phyloP scores from a whole-genome alignment of 2,797 vertebrate species.

The Crax fasciolata region DNA sequence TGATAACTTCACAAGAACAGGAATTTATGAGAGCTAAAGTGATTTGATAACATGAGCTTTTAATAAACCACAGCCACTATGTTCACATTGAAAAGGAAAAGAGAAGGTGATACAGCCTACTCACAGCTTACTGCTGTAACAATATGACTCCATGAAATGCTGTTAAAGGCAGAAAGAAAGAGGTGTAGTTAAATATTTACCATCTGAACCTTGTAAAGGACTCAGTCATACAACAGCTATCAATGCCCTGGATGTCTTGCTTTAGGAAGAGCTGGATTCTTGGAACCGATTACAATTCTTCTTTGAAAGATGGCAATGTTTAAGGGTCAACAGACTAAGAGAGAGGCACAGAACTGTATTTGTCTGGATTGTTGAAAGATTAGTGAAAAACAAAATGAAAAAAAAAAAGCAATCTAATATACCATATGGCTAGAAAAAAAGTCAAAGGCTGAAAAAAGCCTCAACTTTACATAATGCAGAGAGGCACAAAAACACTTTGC shows the following conservation, averaged over 20 bases:
- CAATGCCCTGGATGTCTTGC: not conserved
- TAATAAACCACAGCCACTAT: not conserved
- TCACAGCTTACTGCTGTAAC: not conserved
- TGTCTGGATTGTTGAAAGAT: slow-evolving; percentile 9
- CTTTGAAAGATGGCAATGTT: not conserved
- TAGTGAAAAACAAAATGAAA: not conserved
- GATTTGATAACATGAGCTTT: not conserved
- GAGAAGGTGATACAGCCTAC: not conserved
- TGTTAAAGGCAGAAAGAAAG: not conserved
- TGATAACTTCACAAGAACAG: not conserved
- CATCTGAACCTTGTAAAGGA: slow-evolving; percentile 2
- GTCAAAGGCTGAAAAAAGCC: not conserved
- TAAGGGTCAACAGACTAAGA: slow-evolving; percentile 22
- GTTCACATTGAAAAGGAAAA: not conserved
- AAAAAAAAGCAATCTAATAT: not conserved
- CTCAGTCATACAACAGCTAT: not conserved
- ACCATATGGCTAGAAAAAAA: not conserved
- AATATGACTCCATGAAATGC: not conserved
- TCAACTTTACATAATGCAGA: not conserved
- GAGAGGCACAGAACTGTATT: not conserved
- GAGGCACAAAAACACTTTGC: not conserved
- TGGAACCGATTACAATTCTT: not conserved
- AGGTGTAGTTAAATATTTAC: slow-evolving; percentile 55
- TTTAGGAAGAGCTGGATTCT: not conserved
- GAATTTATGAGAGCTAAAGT: not conserved